Percentiles rank a stretch among this genome's conserved stretches.
These are phyloP conservation scores for Ophion ellenae DNA, from an alignment of 2,888 invertebrate species.

Conservation along the genomic window DNA sequence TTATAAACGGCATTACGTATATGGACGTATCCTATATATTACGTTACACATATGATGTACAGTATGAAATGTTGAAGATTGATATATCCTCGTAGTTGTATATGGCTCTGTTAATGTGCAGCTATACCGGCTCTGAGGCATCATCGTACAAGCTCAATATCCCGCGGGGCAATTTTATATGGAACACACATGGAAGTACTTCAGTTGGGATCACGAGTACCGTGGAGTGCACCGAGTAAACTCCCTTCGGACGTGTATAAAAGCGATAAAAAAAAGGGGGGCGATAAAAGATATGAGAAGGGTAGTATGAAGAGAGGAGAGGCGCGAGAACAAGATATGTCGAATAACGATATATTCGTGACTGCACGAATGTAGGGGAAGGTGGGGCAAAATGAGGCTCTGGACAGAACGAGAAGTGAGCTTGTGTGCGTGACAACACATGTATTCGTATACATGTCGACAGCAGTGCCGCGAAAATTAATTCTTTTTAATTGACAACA, in stretches of 20 bases:
- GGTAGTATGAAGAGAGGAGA: neutral
- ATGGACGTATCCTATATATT: too few relatives aligned
- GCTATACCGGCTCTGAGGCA: neutral
- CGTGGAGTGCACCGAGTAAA: neutral
- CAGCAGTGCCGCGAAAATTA: too few relatives aligned
- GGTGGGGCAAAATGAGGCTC: too few relatives aligned
- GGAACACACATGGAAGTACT: slow-evolving; percentile 26
- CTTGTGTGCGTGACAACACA: too few relatives aligned
- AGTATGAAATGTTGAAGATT: neutral
- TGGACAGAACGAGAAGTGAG: too few relatives aligned
- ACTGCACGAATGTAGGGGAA: neutral
- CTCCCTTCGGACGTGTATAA: slow-evolving; percentile 13
- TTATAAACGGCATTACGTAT: neutral
- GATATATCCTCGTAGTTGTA: neutral
- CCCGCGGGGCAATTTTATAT: slow-evolving; percentile 6
- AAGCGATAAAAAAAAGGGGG: slow-evolving; percentile 1
- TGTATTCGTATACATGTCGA: too few relatives aligned
- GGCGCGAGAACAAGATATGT: slow-evolving; percentile 2
- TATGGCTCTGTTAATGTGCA: neutral
- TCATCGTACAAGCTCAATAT: slow-evolving; percentile 13
- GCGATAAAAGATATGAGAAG: slow-evolving; percentile 20
- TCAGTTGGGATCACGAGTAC: neutral
- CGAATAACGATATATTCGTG: slow-evolving; percentile 12
- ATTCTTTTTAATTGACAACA: too few relatives aligned
- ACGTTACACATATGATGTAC: neutral